Evolutionary conservation across 2,888 invertebrate species (phyloP), one percentile per base, ranked within the genome.

Genomic region (Galerucella nymphaeae): DNA sequence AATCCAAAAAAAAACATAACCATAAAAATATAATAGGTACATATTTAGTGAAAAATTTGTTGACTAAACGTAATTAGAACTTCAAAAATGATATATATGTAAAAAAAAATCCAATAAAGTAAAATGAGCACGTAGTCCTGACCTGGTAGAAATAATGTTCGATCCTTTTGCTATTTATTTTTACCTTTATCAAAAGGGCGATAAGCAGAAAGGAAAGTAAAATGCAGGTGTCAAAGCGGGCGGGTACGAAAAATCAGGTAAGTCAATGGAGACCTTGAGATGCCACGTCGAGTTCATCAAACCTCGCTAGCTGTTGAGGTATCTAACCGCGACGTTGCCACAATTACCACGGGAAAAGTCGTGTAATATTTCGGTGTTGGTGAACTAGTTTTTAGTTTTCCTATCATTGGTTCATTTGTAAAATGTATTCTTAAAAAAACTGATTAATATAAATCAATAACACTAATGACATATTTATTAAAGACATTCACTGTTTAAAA

Each of bases 241-340:
- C 70, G 67, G 70, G 67, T 55, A 58, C n/a, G n/a, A 11, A 20
- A 50, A 50, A 38, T 41, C 72, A 76, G 71, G 75, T 72, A 77
- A 72, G 74, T 75, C 57, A 72, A 65, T 71, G 67, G 67, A 73
- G 81, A 80, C 79, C 78, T 80, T 78, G 78, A 72, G 74, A 76
- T 73, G 75, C 77, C 82, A 81, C 78, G 79, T 80, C 80, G 74
- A 62, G 76, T 76, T 75, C 76, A 76, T 76, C 75, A 75, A 65
- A 73, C 76, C 67, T 50, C 45, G 30, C 61, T 13, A 58, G 45
- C 53, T 42, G 70, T 38, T 62, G 71, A 65, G 63, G 68, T 59
- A 68, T 62, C 58, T 70, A 55, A 55, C 8, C 13, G 67, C 75
- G 65, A 18, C 65, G 72, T 75, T 75, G 75, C 75, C 75, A 57